Evolutionary conservation across 2,888 invertebrate genomes (phyloP).

Genomic region (Kryphioiulus occultus): DNA sequence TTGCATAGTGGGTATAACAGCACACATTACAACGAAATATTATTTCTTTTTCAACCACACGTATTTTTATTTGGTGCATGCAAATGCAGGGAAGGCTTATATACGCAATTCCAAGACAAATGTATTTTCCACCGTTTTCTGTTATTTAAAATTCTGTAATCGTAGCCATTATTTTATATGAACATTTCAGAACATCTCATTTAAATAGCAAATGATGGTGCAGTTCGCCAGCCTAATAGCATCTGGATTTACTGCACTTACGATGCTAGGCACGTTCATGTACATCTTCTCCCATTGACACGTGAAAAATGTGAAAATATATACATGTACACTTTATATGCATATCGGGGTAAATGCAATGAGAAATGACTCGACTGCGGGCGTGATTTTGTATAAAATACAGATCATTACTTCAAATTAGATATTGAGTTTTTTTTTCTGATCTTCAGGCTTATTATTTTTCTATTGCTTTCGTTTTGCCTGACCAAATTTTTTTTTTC

Average conservation of each 20-base stretch:
- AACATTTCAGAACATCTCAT: constrained; percentile 12
- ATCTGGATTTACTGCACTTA: background rate
- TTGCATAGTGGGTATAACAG: background rate
- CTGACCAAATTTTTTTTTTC: background rate
- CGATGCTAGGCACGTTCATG: background rate
- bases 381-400: constrained; percentile 1
- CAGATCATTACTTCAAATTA: background rate
- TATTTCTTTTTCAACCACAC: background rate
- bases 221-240: background rate
- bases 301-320: background rate
- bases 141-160: constrained; percentile 31
- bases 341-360: background rate
- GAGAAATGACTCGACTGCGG: background rate
- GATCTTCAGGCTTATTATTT: background rate
- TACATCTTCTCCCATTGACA: constrained; percentile 16
- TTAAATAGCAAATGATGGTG: constrained; percentile 28
- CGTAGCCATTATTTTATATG: constrained; percentile 29
- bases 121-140: background rate
- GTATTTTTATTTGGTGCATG: background rate
- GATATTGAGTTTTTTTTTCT: background rate
- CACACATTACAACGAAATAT: background rate
- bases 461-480: background rate
- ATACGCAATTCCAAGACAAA: background rate
- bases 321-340: background rate
- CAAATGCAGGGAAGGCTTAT: background rate